Percentiles rank a stretch among this genome's conserved stretches.
phyloP scores from a whole-genome alignment of 2,888 invertebrate species.

The Tenthredo notha region DNA sequence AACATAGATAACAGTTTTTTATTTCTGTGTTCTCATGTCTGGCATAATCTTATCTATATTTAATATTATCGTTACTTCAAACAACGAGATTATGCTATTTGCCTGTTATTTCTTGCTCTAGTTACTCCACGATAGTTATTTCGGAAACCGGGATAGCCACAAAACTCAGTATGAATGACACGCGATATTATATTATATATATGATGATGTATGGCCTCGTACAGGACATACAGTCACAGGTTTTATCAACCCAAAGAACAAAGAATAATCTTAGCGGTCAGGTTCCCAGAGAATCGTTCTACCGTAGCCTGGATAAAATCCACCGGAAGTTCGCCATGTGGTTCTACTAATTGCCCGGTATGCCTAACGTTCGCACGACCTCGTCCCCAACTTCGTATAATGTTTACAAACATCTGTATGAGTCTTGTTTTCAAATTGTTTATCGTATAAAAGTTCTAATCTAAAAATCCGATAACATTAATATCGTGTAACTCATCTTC shows the following conservation, averaged over 20 bases:
- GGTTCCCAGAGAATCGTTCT: slow-evolving; percentile 72
- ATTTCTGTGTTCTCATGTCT: no score
- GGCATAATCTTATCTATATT: no score
- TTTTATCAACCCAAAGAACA: slow-evolving; percentile 64
- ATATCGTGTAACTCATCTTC: not conserved
- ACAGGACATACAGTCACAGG: slow-evolving; percentile 26
- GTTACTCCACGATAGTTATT: not conserved
- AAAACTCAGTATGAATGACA: not conserved
- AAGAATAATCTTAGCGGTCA: slow-evolving; percentile 64
- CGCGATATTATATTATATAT: not conserved
- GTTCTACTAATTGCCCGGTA: slow-evolving; percentile 73
- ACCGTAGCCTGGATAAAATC: slow-evolving; percentile 64
- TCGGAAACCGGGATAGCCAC: not conserved
- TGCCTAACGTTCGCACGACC: slow-evolving; percentile 72
- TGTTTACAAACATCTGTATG: not conserved
- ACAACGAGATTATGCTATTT: not conserved
- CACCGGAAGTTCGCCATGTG: slow-evolving; percentile 75
- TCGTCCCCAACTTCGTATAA: slow-evolving; percentile 56
- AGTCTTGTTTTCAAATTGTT: not conserved
- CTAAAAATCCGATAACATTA: not conserved
- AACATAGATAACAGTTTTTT: no score
- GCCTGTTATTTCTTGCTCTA: not conserved
- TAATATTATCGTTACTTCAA: no score
- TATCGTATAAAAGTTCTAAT: not conserved
- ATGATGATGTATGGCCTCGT: not conserved